Conservation (phyloP, 2,113 vertebrate genomes). For the Poeciliopsis prolifica region DNA sequence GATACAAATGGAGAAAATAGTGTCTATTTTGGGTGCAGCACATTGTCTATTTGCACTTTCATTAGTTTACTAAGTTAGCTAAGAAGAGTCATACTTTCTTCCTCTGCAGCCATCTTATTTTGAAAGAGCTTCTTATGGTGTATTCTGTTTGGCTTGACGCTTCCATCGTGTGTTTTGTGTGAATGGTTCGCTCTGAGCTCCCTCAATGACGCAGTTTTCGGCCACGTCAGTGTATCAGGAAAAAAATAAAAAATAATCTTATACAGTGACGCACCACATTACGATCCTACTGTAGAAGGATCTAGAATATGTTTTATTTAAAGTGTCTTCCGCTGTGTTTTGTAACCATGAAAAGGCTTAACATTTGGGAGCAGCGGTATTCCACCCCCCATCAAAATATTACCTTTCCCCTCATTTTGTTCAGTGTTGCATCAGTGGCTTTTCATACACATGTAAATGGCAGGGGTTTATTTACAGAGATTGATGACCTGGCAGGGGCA, state of each 20-base stretch:
- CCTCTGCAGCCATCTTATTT: constrained; percentile 21
- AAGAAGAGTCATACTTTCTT: not conserved
- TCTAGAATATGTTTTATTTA: not conserved
- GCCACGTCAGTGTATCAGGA: constrained; percentile 52
- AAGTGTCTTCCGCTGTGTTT: not conserved
- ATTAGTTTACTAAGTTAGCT: not conserved
- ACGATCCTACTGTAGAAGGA: constrained; percentile 11
- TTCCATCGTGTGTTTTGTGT: constrained; percentile 38
- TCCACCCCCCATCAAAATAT: constrained; percentile 30
- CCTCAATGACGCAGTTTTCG: constrained; percentile 66
- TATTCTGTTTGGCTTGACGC: constrained; percentile 12
- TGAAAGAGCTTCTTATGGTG: constrained; percentile 9
- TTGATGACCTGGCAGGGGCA: constrained; percentile 47
- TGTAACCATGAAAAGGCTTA: not conserved
- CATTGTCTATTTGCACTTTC: not conserved
- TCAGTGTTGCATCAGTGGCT: constrained; percentile 25
- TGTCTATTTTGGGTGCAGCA: not conserved
- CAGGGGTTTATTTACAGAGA: constrained; percentile 52
- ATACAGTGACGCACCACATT: constrained; percentile 50
- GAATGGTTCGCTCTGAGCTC: constrained; percentile 45
- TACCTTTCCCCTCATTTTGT: constrained; percentile 58
- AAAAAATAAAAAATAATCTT: constrained; percentile 40
- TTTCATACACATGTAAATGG: constrained; percentile 38
- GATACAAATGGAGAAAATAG: not conserved
- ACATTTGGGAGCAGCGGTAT: not conserved